Evolutionary conservation across 1,140 invertebrate species (phyloP), one percentile per base, ranked within the genome.

Genomic region (Portunus trituberculatus): DNA sequence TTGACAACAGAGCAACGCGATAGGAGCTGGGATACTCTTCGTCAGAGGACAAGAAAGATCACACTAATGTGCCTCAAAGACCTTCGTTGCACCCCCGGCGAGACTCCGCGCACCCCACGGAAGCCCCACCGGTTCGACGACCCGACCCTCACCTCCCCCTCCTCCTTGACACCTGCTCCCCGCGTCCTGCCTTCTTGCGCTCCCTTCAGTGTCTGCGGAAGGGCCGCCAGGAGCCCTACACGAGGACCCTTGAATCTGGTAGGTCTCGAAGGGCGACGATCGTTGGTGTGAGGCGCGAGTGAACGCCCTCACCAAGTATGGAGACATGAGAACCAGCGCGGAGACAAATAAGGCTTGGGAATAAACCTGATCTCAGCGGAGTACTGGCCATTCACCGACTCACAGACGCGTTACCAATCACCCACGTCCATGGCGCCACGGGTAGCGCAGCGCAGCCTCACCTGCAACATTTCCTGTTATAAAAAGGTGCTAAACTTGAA

Each of bases 261-360:
- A 28, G 10, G 31, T 2, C 39, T 46, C 84, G 39, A 31, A 46
- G 84, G 0, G 39, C 4, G 29, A 10, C 39, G 7, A 46, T 87
- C 84, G 25, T 32, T n/a, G 6, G 0, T 16, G 6, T 20, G 29
- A 87, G 84, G 84, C 39, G 31, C 31, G 89, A 59, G 29, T 28
- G 48, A 59, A 16, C 89, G 46, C 52, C 89, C 46, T 91, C 20
- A 28, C 89, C 89, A 87, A 32, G 25, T 87, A 32, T 46, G 39
- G 84, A 32, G 29, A 1, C 45, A 14, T 46, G 87, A 89, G 39
- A 8, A 46, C 45, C 4, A 46, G 14, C 87, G 4, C 20, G 39
- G 39, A 48, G 39, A 45, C 87, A 28, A 31, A 89, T 89, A 48
- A 89, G 87, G 87, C 39, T 46, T 89, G 87, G 20, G 45, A 48